Evolutionary conservation across 2,113 vertebrate species (phyloP).

Genomic region (Tenrec ecaudatus): DNA sequence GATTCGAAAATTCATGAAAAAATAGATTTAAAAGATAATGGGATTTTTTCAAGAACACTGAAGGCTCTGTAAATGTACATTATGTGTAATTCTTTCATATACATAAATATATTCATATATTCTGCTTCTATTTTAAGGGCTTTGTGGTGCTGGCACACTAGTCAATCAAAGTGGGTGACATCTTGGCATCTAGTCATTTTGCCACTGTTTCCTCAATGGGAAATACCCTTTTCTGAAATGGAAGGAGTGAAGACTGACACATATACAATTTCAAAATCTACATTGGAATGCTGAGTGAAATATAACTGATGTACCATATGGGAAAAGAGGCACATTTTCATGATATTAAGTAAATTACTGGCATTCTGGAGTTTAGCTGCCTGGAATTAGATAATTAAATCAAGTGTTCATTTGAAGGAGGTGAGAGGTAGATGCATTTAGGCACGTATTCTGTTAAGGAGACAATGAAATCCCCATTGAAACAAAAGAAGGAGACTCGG

Average conservation of each 20-base stretch:
- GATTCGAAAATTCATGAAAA: too few species aligned
- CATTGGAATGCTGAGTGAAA: slow-evolving; percentile 19
- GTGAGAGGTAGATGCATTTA: neutral
- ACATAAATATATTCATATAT: neutral
- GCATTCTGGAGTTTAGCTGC: neutral
- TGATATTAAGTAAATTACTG: neutral
- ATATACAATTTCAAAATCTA: neutral
- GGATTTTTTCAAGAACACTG: too few species aligned
- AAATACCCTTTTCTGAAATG: slow-evolving; percentile 9
- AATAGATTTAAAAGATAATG: too few species aligned
- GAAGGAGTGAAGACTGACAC: neutral
- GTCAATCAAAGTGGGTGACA: slow-evolving; percentile 28
- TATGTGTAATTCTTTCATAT: too few species aligned
- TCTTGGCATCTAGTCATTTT: slow-evolving; percentile 37
- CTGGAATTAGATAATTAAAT: slow-evolving; percentile 39
- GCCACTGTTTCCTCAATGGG: neutral
- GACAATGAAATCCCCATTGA: neutral
- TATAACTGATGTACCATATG: neutral
- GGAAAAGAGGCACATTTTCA: neutral
- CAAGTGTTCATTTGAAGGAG: slow-evolving; percentile 36
- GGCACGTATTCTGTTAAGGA: slow-evolving; percentile 20
- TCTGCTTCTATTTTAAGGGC: neutral
- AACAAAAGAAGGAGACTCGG: neutral
- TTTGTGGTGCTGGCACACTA: neutral
- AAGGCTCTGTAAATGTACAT: too few species aligned